Conservation (phyloP, 1,140 invertebrate species). For the Nymphalis io region DNA sequence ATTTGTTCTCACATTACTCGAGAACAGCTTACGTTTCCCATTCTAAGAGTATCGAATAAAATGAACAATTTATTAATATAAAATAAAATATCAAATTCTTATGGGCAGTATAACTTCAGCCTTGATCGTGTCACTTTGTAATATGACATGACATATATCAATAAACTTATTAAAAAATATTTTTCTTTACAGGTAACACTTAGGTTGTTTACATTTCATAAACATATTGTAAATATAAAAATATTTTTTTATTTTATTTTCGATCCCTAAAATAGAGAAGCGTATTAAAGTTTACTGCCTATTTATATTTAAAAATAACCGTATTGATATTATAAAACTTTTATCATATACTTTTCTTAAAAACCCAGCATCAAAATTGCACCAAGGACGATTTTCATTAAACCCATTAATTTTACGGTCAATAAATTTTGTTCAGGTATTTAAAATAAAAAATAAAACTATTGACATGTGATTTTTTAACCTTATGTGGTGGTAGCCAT, state of each 20-base stretch:
- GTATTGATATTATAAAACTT: not conserved
- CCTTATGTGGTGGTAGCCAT: conserved; percentile 14
- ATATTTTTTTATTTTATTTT: no score
- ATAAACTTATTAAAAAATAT: no score
- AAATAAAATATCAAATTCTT: not conserved
- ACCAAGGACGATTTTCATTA: not conserved
- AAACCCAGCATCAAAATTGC: not conserved
- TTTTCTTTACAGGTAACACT: no score
- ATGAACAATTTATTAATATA: not conserved
- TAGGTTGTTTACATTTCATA: no score
- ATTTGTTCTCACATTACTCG: conserved; percentile 1
- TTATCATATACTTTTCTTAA: not conserved
- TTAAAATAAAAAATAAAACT: not conserved
- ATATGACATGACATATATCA: no score
- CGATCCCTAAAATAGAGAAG: no score
- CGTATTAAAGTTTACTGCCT: no score
- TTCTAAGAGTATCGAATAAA: conserved; percentile 8
- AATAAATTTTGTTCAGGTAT: not conserved
- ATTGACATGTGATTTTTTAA: conserved; percentile 8
- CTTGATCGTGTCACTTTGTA: no score
- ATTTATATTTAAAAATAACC: no score
- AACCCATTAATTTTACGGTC: not conserved
- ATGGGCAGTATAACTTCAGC: no score
- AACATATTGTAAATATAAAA: no score
- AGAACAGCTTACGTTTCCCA: conserved; percentile 1